Percentiles rank a stretch among this genome's conserved stretches.
These are phyloP conservation scores for Crematogaster levior DNA, from an alignment of 2,888 invertebrate species.

Conservation along the genomic window DNA sequence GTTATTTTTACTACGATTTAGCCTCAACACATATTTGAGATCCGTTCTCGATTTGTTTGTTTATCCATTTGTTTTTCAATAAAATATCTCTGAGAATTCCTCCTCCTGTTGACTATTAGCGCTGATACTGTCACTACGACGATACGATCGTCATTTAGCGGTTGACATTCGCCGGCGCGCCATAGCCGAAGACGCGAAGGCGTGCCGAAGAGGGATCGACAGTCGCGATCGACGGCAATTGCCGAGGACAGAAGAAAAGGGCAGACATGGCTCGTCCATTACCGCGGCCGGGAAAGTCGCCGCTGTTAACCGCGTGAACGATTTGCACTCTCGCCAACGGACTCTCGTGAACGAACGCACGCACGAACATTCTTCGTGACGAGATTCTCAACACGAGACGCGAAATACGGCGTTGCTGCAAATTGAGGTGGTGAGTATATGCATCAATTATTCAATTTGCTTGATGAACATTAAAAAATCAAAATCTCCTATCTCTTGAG, in stretches of 20 bases:
- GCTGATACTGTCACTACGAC: neutral
- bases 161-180: conserved; percentile 17
- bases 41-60: neutral
- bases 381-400: conserved; percentile 62
- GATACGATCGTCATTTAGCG: conserved; percentile 31
- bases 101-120: neutral
- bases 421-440: conserved; percentile 11
- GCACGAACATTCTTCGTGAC: conserved; percentile 72
- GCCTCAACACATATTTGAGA: neutral
- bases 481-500: neutral
- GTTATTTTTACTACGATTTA: neutral
- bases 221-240: conserved; percentile 77
- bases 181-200: conserved; percentile 37
- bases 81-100: conserved; percentile 23
- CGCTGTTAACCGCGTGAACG: conserved; percentile 69
- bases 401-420: neutral
- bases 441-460: neutral
- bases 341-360: conserved; percentile 36
- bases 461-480: neutral
- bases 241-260: conserved; percentile 66
- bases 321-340: conserved; percentile 78
- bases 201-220: conserved; percentile 72
- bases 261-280: conserved; percentile 83
- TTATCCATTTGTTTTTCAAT: neutral
- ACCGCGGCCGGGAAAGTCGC: conserved; percentile 77